Percentiles rank a stretch among this genome's conserved stretches.
Evolutionary conservation across 2,797 vertebrate species (phyloP).

Genomic region (Odontamblyopus lacepedii): DNA sequence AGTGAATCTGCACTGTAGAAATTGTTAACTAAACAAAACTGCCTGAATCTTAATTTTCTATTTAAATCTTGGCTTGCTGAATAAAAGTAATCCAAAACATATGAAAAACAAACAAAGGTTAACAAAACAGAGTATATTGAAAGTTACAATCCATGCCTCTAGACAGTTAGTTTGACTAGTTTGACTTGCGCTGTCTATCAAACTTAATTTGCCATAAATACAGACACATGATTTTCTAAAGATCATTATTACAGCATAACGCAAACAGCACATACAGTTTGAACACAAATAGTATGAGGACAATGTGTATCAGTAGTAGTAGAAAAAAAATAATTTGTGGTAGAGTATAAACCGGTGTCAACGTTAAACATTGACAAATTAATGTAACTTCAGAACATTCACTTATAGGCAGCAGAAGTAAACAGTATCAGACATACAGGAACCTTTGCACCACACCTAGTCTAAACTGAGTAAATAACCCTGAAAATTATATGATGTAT

Average conservation of each 20-base stretch:
- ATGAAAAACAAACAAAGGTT: no score
- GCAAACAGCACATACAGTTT: background rate
- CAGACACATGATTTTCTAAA: background rate
- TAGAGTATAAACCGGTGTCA: background rate
- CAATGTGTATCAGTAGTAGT: background rate
- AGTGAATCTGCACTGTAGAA: no score
- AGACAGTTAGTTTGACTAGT: no score
- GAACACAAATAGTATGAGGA: background rate
- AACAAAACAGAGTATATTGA: no score
- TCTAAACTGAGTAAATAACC: background rate
- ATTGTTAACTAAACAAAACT: no score
- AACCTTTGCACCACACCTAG: background rate
- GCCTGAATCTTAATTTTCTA: no score
- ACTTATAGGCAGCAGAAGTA: background rate
- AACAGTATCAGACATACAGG: background rate
- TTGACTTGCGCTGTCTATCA: no score
- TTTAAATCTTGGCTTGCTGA: no score
- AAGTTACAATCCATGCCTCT: no score
- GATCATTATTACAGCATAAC: background rate
- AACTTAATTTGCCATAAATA: no score
- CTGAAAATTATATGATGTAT: background rate
- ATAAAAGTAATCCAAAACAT: no score
- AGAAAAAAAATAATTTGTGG: conserved; percentile 1
- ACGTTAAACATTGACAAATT: background rate
- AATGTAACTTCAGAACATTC: no score